Evolutionary conservation across 2,113 vertebrate genomes (phyloP).

Genomic region (Notothenia rossii): DNA sequence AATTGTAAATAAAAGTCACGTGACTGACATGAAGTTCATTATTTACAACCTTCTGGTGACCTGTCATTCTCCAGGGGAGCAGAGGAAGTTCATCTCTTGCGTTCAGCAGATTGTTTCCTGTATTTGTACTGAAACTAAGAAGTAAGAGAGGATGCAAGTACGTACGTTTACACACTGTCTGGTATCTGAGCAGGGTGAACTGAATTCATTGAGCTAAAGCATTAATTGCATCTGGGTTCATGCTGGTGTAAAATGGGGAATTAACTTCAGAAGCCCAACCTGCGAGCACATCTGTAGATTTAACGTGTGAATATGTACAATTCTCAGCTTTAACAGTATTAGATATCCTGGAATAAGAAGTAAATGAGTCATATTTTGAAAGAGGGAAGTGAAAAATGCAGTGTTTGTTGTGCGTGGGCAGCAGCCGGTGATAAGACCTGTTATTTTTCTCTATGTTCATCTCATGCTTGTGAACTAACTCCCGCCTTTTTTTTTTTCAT

Average conservation of each 20-base stretch:
- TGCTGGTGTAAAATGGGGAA: too few relatives aligned
- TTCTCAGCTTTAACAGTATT: too few relatives aligned
- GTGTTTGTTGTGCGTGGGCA: conserved; percentile 21
- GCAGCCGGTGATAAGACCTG: neutral
- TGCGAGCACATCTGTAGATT: too few relatives aligned
- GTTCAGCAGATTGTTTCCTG: neutral
- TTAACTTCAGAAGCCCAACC: too few relatives aligned
- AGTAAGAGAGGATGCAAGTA: neutral
- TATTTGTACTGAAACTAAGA: neutral
- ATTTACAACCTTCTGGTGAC: neutral
- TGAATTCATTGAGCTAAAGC: too few relatives aligned
- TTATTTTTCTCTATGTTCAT: neutral
- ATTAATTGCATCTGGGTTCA: too few relatives aligned
- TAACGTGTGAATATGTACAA: too few relatives aligned
- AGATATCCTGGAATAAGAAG: neutral
- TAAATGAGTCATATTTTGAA: neutral
- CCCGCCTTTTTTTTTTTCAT: neutral
- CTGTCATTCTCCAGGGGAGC: too few relatives aligned
- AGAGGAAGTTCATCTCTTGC: neutral
- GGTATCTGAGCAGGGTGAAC: too few relatives aligned
- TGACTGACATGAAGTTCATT: neutral
- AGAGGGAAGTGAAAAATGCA: neutral
- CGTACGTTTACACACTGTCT: too few relatives aligned
- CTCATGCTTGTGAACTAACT: neutral
- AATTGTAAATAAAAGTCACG: neutral